Evolutionary conservation across 2,888 invertebrate species (phyloP), one percentile per base, ranked within the genome.

Genomic region (Hypena proboscidalis): DNA sequence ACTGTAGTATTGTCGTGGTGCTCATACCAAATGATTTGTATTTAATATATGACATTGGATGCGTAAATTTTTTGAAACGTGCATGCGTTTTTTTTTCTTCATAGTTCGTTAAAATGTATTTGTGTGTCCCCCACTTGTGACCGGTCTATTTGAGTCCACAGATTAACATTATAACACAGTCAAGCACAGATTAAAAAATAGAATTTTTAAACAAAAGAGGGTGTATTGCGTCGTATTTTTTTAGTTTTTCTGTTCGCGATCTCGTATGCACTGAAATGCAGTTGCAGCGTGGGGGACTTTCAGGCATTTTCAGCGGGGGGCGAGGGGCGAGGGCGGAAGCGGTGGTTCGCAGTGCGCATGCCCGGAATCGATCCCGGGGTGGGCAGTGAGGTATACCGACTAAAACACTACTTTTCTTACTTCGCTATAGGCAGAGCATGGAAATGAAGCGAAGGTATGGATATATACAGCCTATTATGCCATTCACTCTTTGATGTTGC

Each of bases 211-310:
- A 20, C 32, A 1, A 41, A 41, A 22, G 53, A 26, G 8, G 17
- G 20, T 20, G 11, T 23, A 20, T 9, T 62, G 66, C 70, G 67
- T 71, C 69, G 61, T 70, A 63, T 73, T 75, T 77, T 74, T 66
- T 68, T 52, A 64, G 70, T 65, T 75, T 77, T 70, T 74, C 68
- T 72, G 65, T 67, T 73, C 73, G 77, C 82, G 87, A 74, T 77
- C 75, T 69, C 65, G 75, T 70, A 77, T 90, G 90, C 90, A 90
- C 89, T 90, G 87, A 72, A 86, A 72, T 90, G 90, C 90, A 90
- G 83, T 86, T 88, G 90, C 89, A 89, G 71, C 67, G 44, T 51
- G 48, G 58, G 62, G 62, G 35, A 31, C 47, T 46, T 62, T 63
- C 62, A 62, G 56, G 75, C 72, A 74, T 80, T 73, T 71, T 61